phyloP scores from a whole-genome alignment of 2,113 vertebrate species.

The Arothron firmamentum region DNA sequence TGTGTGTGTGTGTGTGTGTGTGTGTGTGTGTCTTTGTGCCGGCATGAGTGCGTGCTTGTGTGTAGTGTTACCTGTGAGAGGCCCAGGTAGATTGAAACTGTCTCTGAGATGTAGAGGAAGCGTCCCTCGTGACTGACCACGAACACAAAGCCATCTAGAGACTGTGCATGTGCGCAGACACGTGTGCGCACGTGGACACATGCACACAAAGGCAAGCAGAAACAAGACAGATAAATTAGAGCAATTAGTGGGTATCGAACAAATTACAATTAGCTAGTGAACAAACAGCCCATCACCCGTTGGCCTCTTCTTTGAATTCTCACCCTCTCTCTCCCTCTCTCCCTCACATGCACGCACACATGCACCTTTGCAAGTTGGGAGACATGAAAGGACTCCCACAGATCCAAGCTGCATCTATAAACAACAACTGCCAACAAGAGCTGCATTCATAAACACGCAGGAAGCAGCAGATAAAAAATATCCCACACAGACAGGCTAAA shows the following conservation, averaged over 20 bases:
- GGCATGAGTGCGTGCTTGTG: constrained; percentile 7
- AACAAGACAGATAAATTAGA: constrained; percentile 74
- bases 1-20: constrained; percentile 8
- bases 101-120: constrained; percentile 93
- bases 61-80: constrained; percentile 85
- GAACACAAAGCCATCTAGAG: constrained; percentile 89
- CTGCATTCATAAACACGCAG: constrained; percentile 41
- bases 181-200: constrained; percentile 38
- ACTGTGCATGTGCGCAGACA: constrained; percentile 67
- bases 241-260: constrained; percentile 73
- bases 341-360: neutral
- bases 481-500: constrained; percentile 16
- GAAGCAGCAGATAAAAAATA: constrained; percentile 16
- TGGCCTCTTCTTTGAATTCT: constrained; percentile 48
- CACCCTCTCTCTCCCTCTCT: constrained; percentile 6
- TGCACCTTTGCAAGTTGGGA: constrained; percentile 21
- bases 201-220: constrained; percentile 57
- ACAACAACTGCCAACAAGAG: constrained; percentile 54
- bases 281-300: constrained; percentile 68
- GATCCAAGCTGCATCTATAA: constrained; percentile 29
- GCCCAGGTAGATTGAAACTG: constrained; percentile 89
- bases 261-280: constrained; percentile 72
- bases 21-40: constrained; percentile 6
- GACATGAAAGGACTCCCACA: constrained; percentile 40
- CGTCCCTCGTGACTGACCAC: constrained; percentile 88